Percentiles rank a stretch among this genome's conserved stretches.
phyloP scores from a whole-genome alignment of 2,888 invertebrate species.

The Kuschelorhynchus macadamiae region DNA sequence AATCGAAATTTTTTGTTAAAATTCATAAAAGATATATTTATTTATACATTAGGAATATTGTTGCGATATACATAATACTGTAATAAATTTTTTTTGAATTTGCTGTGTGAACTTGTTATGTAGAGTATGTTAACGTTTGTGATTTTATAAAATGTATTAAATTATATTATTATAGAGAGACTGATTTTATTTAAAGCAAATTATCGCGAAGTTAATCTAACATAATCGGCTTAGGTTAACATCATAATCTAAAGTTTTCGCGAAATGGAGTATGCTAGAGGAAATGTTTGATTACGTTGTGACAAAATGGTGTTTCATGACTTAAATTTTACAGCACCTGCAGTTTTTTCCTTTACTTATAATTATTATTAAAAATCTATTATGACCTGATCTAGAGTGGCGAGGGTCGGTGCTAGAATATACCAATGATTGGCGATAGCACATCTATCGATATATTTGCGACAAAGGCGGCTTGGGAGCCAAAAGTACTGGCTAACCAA shows the following conservation, averaged over 20 bases:
- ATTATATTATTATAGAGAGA: conserved; percentile 41
- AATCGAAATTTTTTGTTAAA: conserved; percentile 33
- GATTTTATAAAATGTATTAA: conserved; percentile 66
- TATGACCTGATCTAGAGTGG: neutral
- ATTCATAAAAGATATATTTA: conserved; percentile 44
- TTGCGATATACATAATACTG: conserved; percentile 36
- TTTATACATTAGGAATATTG: conserved; percentile 35
- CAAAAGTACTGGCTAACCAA: too few species aligned
- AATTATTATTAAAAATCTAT: neutral
- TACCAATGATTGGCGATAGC: too few species aligned
- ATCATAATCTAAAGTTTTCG: too few species aligned
- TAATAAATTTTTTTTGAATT: conserved; percentile 49
- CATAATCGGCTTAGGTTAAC: too few species aligned
- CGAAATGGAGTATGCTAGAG: too few species aligned
- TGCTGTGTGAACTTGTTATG: conserved; percentile 67
- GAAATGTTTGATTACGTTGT: too few species aligned
- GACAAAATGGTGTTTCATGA: too few species aligned
- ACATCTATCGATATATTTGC: too few species aligned
- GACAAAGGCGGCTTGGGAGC: too few species aligned
- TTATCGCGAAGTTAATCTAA: too few species aligned
- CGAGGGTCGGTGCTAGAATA: neutral
- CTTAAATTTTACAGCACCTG: too few species aligned
- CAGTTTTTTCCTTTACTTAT: neutral
- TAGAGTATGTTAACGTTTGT: conserved; percentile 68
- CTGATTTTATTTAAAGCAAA: neutral